These are phyloP conservation scores for Piezodorus guildinii DNA, from an alignment of 1,140 invertebrate genomes.

Conservation along the genomic window DNA sequence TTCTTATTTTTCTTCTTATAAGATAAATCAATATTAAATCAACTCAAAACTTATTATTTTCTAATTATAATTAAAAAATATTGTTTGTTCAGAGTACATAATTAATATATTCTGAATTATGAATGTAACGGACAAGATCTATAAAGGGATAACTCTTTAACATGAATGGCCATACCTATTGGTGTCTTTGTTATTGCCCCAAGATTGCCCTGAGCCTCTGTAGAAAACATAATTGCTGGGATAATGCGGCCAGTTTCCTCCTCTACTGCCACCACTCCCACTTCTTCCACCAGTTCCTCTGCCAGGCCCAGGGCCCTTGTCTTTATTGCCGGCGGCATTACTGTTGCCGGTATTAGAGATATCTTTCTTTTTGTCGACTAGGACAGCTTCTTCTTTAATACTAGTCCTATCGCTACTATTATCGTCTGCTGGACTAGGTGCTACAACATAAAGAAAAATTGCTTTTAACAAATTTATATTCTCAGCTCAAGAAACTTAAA, in stretches of 20 bases:
- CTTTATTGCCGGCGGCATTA: not conserved
- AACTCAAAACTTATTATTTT: too few species aligned
- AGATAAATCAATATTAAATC: too few species aligned
- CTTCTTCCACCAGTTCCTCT: conserved; percentile 21
- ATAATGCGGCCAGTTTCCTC: conserved; percentile 19
- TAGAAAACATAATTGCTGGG: not conserved
- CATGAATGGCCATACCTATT: not conserved
- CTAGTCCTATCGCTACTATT: not conserved
- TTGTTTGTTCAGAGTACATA: too few species aligned
- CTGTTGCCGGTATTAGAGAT: not conserved
- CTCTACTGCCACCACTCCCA: conserved; percentile 23
- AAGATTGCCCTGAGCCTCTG: conserved; percentile 10
- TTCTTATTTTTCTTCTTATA: too few species aligned
- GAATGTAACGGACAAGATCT: too few species aligned
- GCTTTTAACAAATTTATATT: too few species aligned
- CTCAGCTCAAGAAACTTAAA: too few species aligned
- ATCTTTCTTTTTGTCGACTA: conserved; percentile 11
- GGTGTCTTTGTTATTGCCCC: conserved; percentile 21
- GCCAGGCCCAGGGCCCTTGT: not conserved
- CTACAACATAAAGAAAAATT: too few species aligned
- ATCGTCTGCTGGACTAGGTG: too few species aligned
- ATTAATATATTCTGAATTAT: too few species aligned
- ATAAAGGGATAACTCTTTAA: too few species aligned
- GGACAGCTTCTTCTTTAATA: not conserved
- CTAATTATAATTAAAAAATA: too few species aligned